Percentiles rank a stretch among this genome's conserved stretches.
phyloP scores from a whole-genome alignment of 2,797 vertebrate genomes.

The Thaleichthys pacificus region DNA sequence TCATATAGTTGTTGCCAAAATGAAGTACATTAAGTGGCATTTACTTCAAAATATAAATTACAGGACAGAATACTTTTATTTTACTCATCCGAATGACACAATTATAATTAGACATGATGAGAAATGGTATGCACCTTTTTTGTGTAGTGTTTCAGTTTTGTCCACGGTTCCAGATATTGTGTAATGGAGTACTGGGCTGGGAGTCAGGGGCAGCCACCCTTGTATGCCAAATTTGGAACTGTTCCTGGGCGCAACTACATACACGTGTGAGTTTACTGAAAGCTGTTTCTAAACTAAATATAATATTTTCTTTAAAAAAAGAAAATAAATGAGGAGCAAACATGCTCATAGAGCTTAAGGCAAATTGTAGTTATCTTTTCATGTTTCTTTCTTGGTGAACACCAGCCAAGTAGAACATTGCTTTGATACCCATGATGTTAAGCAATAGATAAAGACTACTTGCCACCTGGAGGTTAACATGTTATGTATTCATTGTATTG shows the following conservation, averaged over 20 bases:
- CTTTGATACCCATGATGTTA: not conserved
- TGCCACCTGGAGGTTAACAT: not conserved
- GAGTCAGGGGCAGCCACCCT: conserved; percentile 54
- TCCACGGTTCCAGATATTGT: conserved; percentile 33
- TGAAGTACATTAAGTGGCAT: not conserved
- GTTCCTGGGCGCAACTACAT: conserved; percentile 63
- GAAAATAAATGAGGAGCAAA: not conserved
- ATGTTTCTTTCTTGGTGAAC: not conserved
- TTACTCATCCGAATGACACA: not conserved
- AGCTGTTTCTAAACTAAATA: conserved; percentile 3
- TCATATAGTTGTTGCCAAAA: not conserved
- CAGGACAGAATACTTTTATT: not conserved
- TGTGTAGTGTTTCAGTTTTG: conserved; percentile 37
- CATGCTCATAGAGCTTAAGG: not conserved
- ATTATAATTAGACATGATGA: not conserved
- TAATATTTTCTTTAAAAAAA: not conserved
- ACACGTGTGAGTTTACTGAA: conserved; percentile 61
- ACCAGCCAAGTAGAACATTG: not conserved
- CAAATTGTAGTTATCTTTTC: not conserved
- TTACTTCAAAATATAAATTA: not conserved
- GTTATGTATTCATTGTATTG: not conserved
- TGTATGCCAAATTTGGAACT: conserved; percentile 63
- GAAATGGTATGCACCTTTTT: not conserved
- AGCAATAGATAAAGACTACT: not conserved
- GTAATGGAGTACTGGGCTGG: conserved; percentile 72